Percentiles rank a stretch among this genome's conserved stretches.
Conservation (phyloP, 2,888 invertebrate species). For the Pemphredon lugubris region DNA sequence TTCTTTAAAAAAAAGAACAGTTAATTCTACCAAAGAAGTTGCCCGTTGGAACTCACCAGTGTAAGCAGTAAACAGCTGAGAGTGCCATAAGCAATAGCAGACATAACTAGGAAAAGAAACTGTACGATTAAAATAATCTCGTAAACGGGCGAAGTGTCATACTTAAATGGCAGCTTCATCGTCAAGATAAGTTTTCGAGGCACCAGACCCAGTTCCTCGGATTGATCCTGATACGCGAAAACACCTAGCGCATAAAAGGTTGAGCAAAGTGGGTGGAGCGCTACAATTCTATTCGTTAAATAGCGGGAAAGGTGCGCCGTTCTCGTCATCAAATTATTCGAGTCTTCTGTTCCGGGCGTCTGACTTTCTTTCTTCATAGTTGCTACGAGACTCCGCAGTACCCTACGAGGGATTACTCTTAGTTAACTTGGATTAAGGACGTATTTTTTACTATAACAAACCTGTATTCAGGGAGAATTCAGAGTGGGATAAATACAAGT, state of each 20-base stretch:
- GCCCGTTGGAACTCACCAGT: too few relatives aligned
- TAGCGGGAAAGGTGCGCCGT: conserved; percentile 20
- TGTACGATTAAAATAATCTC: conserved; percentile 27
- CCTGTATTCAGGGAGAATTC: too few relatives aligned
- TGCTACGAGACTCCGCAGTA: conserved; percentile 25
- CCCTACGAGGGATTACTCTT: conserved; percentile 26
- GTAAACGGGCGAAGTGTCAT: conserved; percentile 30
- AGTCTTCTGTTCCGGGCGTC: conserved; percentile 11
- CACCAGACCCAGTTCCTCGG: too few relatives aligned
- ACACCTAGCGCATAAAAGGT: conserved; percentile 22
- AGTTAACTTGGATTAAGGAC: too few relatives aligned
- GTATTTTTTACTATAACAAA: too few relatives aligned
- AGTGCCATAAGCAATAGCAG: too few relatives aligned
- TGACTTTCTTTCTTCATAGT: conserved; percentile 43
- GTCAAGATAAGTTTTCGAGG: too few relatives aligned
- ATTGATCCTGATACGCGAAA: too few relatives aligned
- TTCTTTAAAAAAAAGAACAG: too few relatives aligned
- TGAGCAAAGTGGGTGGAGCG: conserved; percentile 7
- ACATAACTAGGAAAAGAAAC: conserved; percentile 26
- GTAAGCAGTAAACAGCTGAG: too few relatives aligned
- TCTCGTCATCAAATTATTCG: conserved; percentile 18
- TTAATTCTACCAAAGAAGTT: too few relatives aligned
- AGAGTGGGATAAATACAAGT: too few relatives aligned
- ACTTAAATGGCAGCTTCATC: conserved; percentile 48
- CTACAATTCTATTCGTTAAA: conserved; percentile 36